Conservation (phyloP, 1,140 invertebrate genomes). For the Scaptodrosophila lebanonensis region DNA sequence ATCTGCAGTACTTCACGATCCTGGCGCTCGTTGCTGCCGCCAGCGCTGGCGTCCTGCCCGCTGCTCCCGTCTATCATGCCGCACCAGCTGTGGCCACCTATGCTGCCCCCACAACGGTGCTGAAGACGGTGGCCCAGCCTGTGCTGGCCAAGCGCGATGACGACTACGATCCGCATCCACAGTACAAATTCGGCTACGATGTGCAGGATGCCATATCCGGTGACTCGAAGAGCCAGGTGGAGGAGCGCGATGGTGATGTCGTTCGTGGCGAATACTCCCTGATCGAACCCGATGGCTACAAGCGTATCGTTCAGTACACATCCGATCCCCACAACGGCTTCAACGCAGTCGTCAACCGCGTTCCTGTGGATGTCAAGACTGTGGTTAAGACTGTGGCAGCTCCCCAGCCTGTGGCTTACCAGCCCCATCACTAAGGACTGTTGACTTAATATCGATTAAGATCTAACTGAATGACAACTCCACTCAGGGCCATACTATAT, state of each 20-base stretch:
- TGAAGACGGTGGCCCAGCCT: constrained; percentile 48
- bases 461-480: no score
- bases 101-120: constrained; percentile 44
- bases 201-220: constrained; percentile 79
- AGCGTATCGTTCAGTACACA: constrained; percentile 76
- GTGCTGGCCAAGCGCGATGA: constrained; percentile 55
- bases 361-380: constrained; percentile 69
- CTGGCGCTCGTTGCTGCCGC: constrained; percentile 55
- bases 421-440: constrained; percentile 48
- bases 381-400: constrained; percentile 56
- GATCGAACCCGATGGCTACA: constrained; percentile 71
- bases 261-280: constrained; percentile 77
- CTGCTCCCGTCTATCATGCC: constrained; percentile 51
- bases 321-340: constrained; percentile 75
- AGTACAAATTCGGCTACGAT: constrained; percentile 78
- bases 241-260: constrained; percentile 80
- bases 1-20: constrained; percentile 47
- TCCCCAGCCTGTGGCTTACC: constrained; percentile 43
- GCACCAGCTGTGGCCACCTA: constrained; percentile 19
- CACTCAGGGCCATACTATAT: no score
- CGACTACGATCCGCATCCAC: constrained; percentile 77
- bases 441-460: no score
- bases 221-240: constrained; percentile 80
- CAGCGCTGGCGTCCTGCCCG: constrained; percentile 55
- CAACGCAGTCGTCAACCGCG: constrained; percentile 76